Base-by-base conservation (phyloP, 1,140 invertebrate genomes). In the Mylabris phalerata region DNA sequence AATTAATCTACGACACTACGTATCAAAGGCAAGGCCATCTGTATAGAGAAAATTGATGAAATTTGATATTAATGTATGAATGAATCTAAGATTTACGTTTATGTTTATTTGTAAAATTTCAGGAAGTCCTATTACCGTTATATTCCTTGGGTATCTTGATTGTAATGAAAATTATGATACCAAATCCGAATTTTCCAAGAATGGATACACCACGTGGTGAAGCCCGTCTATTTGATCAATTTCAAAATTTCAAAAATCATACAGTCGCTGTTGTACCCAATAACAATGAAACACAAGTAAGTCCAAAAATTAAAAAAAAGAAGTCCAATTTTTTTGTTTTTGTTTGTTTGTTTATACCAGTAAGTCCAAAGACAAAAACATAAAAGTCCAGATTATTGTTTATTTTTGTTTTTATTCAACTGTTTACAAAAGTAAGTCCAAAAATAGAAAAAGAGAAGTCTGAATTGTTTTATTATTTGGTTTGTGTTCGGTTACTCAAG, bases 61-160 rank as follows among this genome's bases (percentile, higher is more conserved):
- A 40, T 40, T 6, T 40, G 10, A 7, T 7, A 40, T 7, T 40
- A 40, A 40, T 7, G 2, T 7, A 40, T 40, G 39, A 19, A 19
- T 19, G 1, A 19, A 19, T 19, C 19, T 19, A 19, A 19, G 19
- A 19, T 19, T 19, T 19, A 19, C 19, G 19, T 19, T 19, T 19
- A 19, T 19, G 19, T 19, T 19, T 19, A 2, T 19, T 40, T 40
- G 39, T 40, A 2, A 11, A 32, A 32, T 77, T 4, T 75, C 19
- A 89, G 87, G 87, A 90, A 75, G 78, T 89, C 25, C 76, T 88
- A 60, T 74, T 88, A 48, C 87, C 87, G 7, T 77, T 89, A 1
- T 87, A 87, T 66, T 87, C 84, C 9, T 73, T 90, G 50, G 80
- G 82, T 10, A 80, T 87, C 52, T 75, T 89, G 52, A 87, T 87